Evolutionary conservation across 2,888 invertebrate species (phyloP), one percentile per base, ranked within the genome.

Genomic region (Megastigmus dorsalis): DNA sequence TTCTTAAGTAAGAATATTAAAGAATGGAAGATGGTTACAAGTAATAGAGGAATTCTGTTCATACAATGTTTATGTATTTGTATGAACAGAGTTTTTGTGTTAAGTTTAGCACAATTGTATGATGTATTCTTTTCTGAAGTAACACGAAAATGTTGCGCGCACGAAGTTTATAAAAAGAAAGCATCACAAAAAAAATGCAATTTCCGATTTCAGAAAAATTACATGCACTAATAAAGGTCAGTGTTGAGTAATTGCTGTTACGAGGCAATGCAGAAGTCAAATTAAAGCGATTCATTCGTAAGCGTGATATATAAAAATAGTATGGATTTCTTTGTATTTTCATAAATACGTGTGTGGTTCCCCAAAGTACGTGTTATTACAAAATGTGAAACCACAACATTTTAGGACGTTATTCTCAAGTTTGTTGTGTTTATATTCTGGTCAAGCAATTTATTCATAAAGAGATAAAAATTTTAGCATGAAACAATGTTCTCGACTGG

Each of bases 401-500:
- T 69, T 66, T 52, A 50, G 15, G 5, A 60, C 26, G 23, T 66
- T 45, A 41, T 23, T 67, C 26, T 55, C 38, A 50, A 48, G 7
- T 69, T 74, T 74, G 33, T 57, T 65, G 55, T 65, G 63, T 65
- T 65, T 65, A 75, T 60, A 60, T 23, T 45, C 38, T 48, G 50
- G 55, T 74, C 59, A 66, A 75, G 33, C 54, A 67, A 67, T 70
- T 45, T 66, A 54, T 63, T 43, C 28, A 48, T 57, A 50, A 50
- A 43, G 30, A 68, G 0, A 43, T 23, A 68, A 57, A 69, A 62
- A 54, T 55, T 59, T 65, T 10, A 75, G 41, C 41, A 48, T 48
- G 38, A 62, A 50, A 65, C 7, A 70, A 63, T 50, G 55, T 75
- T 75, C 57, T 75, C 70, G 59, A 72, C 71, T 76, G 75, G 75